A percentile compares a stretch with the other conserved stretches of the same genome.
Conservation (phyloP, 2,113 vertebrate genomes). For the Tyto alba region DNA sequence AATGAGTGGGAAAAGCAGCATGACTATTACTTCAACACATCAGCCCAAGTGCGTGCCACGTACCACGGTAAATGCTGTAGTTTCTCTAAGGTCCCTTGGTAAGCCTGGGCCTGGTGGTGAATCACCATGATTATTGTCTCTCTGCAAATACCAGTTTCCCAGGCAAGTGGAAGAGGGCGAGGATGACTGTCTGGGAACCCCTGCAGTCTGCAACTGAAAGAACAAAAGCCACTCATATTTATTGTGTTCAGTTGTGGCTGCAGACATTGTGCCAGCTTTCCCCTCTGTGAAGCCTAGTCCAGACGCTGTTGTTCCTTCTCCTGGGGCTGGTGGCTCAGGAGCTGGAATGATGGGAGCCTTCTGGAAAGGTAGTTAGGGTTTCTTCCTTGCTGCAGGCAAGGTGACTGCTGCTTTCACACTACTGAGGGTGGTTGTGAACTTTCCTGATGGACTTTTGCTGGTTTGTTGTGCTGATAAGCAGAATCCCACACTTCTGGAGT, state of each 20-base stretch:
- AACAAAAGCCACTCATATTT: neutral
- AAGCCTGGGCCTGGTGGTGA: neutral
- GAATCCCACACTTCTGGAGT: neutral
- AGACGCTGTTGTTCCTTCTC: neutral
- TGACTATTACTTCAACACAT: neutral
- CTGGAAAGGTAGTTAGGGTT: neutral
- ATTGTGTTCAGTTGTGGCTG: neutral
- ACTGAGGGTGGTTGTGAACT: neutral
- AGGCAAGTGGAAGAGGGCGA: neutral
- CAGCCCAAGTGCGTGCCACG: neutral
- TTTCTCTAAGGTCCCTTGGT: neutral
- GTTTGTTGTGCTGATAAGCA: neutral
- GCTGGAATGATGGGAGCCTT: neutral
- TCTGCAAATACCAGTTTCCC: neutral
- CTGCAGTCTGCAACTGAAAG: neutral
- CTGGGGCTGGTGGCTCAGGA: neutral
- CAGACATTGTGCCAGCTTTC: neutral
- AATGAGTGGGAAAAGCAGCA: neutral
- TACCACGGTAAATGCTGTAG: neutral
- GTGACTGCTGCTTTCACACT: neutral
- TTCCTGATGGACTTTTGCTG: neutral
- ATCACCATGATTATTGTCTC: neutral
- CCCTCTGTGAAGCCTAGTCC: accelerated
- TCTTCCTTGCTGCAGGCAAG: neutral
- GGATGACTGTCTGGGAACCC: neutral